Evolutionary conservation across 1,140 invertebrate species (phyloP), one percentile per base, ranked within the genome.

Genomic region (Diprion similis): DNA sequence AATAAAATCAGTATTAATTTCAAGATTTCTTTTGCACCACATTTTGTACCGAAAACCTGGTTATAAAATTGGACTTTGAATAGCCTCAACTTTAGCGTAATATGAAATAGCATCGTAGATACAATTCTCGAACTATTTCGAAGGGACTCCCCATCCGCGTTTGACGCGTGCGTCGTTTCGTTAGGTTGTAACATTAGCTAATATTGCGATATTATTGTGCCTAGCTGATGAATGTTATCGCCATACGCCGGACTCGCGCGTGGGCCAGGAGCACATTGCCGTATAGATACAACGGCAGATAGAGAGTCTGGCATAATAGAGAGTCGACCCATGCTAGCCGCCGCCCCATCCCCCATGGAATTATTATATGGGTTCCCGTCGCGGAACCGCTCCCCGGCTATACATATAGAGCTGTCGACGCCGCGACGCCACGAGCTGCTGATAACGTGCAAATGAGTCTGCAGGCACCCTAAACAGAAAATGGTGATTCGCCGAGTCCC

Each of bases 141-240:
- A 37, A 37, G 24, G 24, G 24, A 6, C 24, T 37, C 24, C 24
- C 24, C 24, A 17, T 59, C n/a, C n/a, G 51, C 51, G 51, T 59
- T 13, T 68, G 66, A 11, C 15, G 19, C 17, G 37, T 45, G 17
- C 66, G 66, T 19, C 11, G 37, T 24, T 45, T 9, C 66, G 18
- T 68, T 19, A 59, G 69, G 74, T 19, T 17, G 46, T 65, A 65
- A 71, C 76, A 80, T 78, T 78, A 77, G 80, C 79, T 84, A 83
- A 84, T 85, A 78, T 82, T 82, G 84, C 81, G 82, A 82, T 81
- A 84, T 85, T 82, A 84, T 84, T 80, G 78, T 71, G 47, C 76
- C 79, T 79, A 9, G 51, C 24, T 9, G 11, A 59, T 81, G 75
- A 85, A 81, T 81, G 83, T 85, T 86, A 86, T 86, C 85, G 81